Evolutionary conservation across 2,888 invertebrate genomes (phyloP).

Genomic region (Caenorhabditis drosophilae): DNA sequence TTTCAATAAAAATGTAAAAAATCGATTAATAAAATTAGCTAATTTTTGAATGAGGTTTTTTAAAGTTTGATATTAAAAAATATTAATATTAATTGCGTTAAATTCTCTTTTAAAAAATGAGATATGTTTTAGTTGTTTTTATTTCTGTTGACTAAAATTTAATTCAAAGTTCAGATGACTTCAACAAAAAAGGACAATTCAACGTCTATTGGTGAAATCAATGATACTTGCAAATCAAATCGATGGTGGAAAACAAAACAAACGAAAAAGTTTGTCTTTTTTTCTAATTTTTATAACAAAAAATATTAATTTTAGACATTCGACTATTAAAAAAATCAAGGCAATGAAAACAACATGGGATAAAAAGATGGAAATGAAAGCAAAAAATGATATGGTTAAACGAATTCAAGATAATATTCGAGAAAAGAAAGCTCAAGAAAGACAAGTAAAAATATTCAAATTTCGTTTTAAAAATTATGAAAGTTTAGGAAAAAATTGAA

Average conservation of each 20-base stretch:
- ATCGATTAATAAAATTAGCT: background rate
- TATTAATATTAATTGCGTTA: too few species aligned
- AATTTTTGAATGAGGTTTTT: background rate
- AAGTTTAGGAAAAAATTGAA: conserved; percentile 40
- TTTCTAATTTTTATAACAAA: background rate
- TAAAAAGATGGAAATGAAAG: conserved; percentile 57
- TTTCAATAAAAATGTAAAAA: background rate
- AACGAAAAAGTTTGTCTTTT: conserved; percentile 21
- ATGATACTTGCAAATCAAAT: conserved; percentile 36
- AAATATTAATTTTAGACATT: conserved; percentile 30
- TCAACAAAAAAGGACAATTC: background rate
- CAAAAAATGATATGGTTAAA: conserved; percentile 49
- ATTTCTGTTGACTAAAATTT: too few species aligned
- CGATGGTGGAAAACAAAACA: conserved; percentile 39
- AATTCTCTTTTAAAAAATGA: too few species aligned
- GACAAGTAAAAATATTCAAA: conserved; percentile 7
- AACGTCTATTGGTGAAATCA: conserved; percentile 2
- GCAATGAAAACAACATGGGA: conserved; percentile 56
- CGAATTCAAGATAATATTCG: conserved; percentile 41
- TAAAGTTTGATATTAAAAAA: too few species aligned
- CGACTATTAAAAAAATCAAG: conserved; percentile 52
- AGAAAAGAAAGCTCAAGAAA: conserved; percentile 33
- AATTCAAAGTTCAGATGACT: background rate
- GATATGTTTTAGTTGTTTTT: too few species aligned
- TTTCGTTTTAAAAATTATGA: conserved; percentile 1